phyloP scores from a whole-genome alignment of 2,113 vertebrate genomes.

The Diadophis punctatus region DNA sequence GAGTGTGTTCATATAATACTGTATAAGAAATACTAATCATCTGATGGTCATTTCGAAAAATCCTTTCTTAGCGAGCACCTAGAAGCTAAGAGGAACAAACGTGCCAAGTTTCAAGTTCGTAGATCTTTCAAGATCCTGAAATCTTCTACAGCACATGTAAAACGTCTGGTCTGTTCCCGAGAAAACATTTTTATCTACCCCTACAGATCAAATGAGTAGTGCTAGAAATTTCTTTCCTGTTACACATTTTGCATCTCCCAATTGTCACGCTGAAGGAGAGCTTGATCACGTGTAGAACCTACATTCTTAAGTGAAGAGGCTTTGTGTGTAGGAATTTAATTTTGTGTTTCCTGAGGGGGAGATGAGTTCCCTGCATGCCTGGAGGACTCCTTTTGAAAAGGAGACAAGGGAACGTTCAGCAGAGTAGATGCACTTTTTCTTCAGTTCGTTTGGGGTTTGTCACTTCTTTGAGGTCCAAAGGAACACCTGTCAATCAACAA shows the following conservation, averaged over 20 bases:
- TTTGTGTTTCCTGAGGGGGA: not conserved
- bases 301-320: not conserved
- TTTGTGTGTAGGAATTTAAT: too few species aligned
- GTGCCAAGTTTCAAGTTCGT: too few species aligned
- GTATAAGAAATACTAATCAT: too few species aligned
- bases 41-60: too few species aligned
- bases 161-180: not conserved
- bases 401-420: too few species aligned
- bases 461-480: not conserved
- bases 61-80: too few species aligned
- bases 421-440: not conserved
- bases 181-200: not conserved
- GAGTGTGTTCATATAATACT: too few species aligned
- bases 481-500: not conserved
- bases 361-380: not conserved
- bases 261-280: not conserved
- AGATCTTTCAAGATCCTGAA: not conserved
- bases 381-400: not conserved
- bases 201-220: not conserved
- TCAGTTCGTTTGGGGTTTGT: not conserved
- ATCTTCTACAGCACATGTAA: not conserved
- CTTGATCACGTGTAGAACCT: not conserved
- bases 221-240: not conserved
- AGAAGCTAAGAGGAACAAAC: too few species aligned
- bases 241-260: not conserved